Conservation (phyloP, 1,140 invertebrate species). For the Drosophila athabasca region DNA sequence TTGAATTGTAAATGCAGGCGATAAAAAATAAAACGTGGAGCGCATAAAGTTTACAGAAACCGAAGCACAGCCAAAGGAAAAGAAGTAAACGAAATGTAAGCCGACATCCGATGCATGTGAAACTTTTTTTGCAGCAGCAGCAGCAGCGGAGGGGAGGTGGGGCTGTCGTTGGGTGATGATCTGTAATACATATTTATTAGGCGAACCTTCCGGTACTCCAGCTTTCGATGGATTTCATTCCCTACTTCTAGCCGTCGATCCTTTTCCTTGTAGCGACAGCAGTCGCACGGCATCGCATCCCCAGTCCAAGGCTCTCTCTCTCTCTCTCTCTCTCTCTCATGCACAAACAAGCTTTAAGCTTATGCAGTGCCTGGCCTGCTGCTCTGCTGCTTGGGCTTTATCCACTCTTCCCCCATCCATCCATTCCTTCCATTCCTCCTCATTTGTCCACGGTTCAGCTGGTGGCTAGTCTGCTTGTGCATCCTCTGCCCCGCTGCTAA, state of each 20-base stretch:
- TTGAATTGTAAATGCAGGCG: constrained; percentile 71
- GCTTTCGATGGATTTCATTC: background rate
- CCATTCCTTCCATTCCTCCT: background rate
- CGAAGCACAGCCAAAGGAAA: constrained; percentile 27
- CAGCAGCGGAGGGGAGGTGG: constrained; percentile 12
- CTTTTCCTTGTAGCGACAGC: constrained; percentile 18
- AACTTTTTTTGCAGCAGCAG: constrained; percentile 35
- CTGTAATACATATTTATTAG: background rate
- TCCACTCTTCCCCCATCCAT: constrained; percentile 3
- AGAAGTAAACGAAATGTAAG: constrained; percentile 58
- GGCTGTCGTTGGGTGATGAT: no score
- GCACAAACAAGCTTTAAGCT: constrained; percentile 36
- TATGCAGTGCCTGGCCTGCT: constrained; percentile 13
- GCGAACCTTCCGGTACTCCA: no score
- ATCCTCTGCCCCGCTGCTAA: constrained; percentile 30
- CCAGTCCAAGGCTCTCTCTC: no score
- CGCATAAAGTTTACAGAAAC: constrained; percentile 37
- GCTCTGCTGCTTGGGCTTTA: constrained; percentile 8
- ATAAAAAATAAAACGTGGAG: constrained; percentile 53
- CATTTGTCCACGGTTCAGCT: constrained; percentile 29
- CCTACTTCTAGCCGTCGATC: background rate
- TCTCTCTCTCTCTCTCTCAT: constrained; percentile 3
- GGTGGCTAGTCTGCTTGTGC: constrained; percentile 13
- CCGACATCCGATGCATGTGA: constrained; percentile 55
- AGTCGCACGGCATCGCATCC: no score